A percentile compares a stretch with the other conserved stretches of the same genome.
Conservation (phyloP, 2,113 vertebrate genomes). For the Pungitius pungitius region DNA sequence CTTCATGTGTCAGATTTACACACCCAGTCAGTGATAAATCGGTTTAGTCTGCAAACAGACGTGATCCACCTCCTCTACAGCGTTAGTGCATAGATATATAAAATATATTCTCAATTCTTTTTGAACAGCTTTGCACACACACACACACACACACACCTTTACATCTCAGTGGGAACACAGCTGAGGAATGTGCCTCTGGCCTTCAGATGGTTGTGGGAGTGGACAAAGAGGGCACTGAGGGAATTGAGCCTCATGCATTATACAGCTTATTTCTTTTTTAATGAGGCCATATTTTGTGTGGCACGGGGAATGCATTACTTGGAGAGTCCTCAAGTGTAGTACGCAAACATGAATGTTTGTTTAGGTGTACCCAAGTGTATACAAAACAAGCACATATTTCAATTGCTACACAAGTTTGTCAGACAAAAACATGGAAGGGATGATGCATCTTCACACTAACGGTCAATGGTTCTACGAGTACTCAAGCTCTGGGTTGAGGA, state of each 20-base stretch:
- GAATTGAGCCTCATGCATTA: neutral
- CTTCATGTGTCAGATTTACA: neutral
- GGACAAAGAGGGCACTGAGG: conserved; percentile 17
- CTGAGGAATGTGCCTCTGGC: conserved; percentile 63
- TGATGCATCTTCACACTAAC: no score
- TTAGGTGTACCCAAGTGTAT: conserved; percentile 27
- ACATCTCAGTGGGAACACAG: conserved; percentile 48
- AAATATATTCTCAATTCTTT: no score
- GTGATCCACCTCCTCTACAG: neutral
- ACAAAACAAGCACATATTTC: no score
- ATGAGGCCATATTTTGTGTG: conserved; percentile 7
- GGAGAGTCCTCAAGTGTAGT: conserved; percentile 16
- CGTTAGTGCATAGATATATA: neutral
- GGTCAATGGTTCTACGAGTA: no score
- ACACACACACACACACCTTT: conserved; percentile 8
- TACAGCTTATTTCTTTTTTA: no score
- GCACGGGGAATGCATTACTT: conserved; percentile 28
- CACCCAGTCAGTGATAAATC: neutral
- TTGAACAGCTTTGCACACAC: no score
- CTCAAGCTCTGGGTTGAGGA: neutral
- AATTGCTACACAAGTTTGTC: no score
- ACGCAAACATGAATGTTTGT: conserved; percentile 30
- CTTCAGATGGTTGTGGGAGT: conserved; percentile 39
- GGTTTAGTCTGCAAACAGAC: neutral
- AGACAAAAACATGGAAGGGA: no score